These are phyloP conservation scores for Xylota sylvarum DNA, from an alignment of 2,888 invertebrate genomes.

Conservation along the genomic window DNA sequence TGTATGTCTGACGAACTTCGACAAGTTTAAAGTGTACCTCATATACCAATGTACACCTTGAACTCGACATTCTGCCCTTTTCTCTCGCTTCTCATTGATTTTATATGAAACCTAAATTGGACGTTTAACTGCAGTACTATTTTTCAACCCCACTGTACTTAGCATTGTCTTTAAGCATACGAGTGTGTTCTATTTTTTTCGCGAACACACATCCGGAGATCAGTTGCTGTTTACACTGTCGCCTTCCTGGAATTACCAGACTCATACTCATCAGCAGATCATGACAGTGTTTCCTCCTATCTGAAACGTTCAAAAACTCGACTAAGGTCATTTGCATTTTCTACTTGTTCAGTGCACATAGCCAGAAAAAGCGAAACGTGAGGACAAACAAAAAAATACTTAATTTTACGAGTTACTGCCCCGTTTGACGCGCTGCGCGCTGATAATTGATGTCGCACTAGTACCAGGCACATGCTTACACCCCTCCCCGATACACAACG, in stretches of 20 bases:
- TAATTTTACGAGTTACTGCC: conserved; percentile 55
- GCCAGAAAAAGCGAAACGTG: conserved; percentile 6
- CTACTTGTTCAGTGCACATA: neutral
- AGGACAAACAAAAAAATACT: conserved; percentile 27
- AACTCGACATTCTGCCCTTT: too few species aligned
- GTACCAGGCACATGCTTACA: conserved; percentile 65
- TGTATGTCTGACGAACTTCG: too few species aligned
- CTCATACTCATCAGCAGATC: conserved; percentile 17
- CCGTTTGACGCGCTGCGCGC: conserved; percentile 40
- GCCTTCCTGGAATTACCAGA: conserved; percentile 48
- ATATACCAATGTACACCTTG: too few species aligned
- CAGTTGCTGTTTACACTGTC: conserved; percentile 27
- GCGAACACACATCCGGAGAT: conserved; percentile 32
- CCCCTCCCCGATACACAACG: conserved; percentile 35
- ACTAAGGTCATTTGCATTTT: conserved; percentile 57
- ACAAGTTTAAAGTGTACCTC: too few species aligned
- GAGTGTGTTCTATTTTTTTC: conserved; percentile 1
- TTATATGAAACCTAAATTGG: too few species aligned
- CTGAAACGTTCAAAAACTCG: conserved; percentile 24
- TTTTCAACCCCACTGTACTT: neutral
- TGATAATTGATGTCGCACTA: conserved; percentile 58
- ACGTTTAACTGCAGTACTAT: neutral
- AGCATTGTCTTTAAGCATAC: too few species aligned
- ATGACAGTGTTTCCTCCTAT: neutral
- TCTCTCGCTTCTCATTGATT: too few species aligned